phyloP scores from a whole-genome alignment of 2,797 vertebrate species.

The Aulostomus chinensis region DNA sequence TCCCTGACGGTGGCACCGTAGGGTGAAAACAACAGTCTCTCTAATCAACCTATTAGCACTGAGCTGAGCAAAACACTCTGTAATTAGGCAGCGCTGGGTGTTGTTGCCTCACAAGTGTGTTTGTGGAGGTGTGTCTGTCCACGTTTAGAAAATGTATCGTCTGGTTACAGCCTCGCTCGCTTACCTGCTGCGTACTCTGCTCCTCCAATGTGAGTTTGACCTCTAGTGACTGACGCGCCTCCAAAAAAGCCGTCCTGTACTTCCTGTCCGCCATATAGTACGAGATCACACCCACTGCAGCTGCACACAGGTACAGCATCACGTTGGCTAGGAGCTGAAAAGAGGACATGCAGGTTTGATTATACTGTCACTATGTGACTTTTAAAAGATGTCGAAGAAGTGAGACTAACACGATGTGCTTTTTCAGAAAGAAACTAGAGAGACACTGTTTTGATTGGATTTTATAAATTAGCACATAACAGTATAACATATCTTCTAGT shows the following conservation, averaged over 20 bases:
- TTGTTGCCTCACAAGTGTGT: constrained; percentile 21
- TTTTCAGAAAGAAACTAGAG: too few species aligned
- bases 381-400: too few species aligned
- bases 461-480: too few species aligned
- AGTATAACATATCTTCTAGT: too few species aligned
- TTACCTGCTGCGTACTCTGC: constrained; percentile 83
- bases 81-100: constrained; percentile 58
- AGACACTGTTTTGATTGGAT: too few species aligned
- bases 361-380: too few species aligned
- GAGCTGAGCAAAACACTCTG: constrained; percentile 57
- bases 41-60: constrained; percentile 62
- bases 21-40: constrained; percentile 58
- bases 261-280: constrained; percentile 96
- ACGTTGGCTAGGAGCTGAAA: constrained; percentile 87
- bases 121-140: constrained; percentile 4
- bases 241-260: constrained; percentile 93
- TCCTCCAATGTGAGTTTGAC: constrained; percentile 95
- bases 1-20: constrained; percentile 26
- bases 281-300: constrained; percentile 88
- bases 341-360: not conserved
- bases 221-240: constrained; percentile 94
- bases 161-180: too few species aligned
- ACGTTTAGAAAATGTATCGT: constrained; percentile 5
- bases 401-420: too few species aligned
- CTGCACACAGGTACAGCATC: constrained; percentile 88